Conservation (phyloP, 2,888 invertebrate genomes). For the Drosophila lutescens region DNA sequence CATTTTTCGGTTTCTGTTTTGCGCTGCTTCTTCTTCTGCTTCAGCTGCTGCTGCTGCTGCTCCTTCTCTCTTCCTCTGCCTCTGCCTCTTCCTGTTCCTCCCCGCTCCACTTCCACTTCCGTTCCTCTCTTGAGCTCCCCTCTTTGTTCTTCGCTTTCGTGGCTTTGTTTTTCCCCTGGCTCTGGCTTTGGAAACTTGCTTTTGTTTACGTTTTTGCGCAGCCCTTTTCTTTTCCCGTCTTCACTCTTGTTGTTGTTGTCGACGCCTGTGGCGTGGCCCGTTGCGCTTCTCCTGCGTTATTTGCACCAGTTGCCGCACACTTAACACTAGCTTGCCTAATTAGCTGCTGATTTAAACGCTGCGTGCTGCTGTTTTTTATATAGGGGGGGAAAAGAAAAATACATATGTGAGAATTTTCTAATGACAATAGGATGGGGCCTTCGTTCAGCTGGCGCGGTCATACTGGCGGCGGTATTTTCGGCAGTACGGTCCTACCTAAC, state of each 20-base stretch:
- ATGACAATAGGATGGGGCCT: constrained; percentile 9
- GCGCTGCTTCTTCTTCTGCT: constrained; percentile 13
- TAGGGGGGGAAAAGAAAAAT: constrained; percentile 16
- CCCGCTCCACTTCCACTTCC: constrained; percentile 17
- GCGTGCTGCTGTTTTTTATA: constrained; percentile 6
- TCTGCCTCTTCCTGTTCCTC: constrained; percentile 5
- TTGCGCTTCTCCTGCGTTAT: not conserved
- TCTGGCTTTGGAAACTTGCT: constrained; percentile 13
- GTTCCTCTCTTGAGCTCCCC: constrained; percentile 5
- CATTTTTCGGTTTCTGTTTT: constrained; percentile 85
- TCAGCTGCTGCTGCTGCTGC: not conserved
- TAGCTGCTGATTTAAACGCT: constrained; percentile 5
- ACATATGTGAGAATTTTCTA: constrained; percentile 28
- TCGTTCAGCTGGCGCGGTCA: not conserved
- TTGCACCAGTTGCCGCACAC: constrained; percentile 38
- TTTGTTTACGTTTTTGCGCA: constrained; percentile 33
- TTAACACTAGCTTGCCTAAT: constrained; percentile 9
- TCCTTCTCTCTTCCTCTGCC: constrained; percentile 8
- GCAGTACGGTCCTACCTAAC: constrained; percentile 8
- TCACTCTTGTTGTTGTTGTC: not conserved
- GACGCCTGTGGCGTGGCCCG: not conserved
- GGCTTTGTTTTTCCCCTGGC: constrained; percentile 7
- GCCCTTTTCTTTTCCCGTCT: constrained; percentile 6
- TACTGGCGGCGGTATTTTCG: constrained; percentile 7
- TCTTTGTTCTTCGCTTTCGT: constrained; percentile 19